These are phyloP conservation scores for Drosophila anomalata DNA, from an alignment of 2,888 invertebrate species.

Conservation along the genomic window DNA sequence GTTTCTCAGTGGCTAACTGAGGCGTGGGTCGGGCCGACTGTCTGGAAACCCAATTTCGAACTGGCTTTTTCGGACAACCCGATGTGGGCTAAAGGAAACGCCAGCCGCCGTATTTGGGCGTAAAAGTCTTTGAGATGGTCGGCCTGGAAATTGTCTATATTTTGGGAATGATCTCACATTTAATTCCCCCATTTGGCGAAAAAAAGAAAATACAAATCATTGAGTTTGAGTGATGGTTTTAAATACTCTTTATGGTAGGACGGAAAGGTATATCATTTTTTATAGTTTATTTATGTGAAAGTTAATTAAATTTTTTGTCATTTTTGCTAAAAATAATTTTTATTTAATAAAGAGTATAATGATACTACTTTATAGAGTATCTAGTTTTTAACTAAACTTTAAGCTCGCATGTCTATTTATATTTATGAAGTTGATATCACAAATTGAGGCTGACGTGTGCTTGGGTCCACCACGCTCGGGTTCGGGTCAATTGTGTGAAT, in stretches of 20 bases:
- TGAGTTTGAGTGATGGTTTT: constrained; percentile 25
- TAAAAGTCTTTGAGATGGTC: constrained; percentile 57
- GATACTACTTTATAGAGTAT: neutral
- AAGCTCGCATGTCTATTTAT: neutral
- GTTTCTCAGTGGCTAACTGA: constrained; percentile 27
- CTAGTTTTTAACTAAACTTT: neutral
- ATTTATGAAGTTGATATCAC: constrained; percentile 59
- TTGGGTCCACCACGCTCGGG: constrained; percentile 6
- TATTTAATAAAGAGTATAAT: too few species aligned
- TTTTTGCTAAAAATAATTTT: neutral
- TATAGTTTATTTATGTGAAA: neutral
- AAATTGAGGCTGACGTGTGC: constrained; percentile 64
- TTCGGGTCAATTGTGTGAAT: constrained; percentile 38
- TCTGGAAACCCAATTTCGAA: constrained; percentile 61
- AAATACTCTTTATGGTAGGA: constrained; percentile 8
- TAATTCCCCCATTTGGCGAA: constrained; percentile 42
- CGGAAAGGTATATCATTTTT: neutral
- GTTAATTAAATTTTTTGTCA: neutral
- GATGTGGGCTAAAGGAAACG: constrained; percentile 73
- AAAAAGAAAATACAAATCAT: constrained; percentile 27
- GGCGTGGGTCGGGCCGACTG: constrained; percentile 58
- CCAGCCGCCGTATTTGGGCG: constrained; percentile 65
- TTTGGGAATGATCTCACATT: constrained; percentile 69
- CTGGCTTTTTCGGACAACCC: constrained; percentile 57
- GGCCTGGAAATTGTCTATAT: constrained; percentile 44